These are phyloP conservation scores for Disparrhopalites patrizii DNA, from an alignment of 2,888 invertebrate species.

Conservation along the genomic window DNA sequence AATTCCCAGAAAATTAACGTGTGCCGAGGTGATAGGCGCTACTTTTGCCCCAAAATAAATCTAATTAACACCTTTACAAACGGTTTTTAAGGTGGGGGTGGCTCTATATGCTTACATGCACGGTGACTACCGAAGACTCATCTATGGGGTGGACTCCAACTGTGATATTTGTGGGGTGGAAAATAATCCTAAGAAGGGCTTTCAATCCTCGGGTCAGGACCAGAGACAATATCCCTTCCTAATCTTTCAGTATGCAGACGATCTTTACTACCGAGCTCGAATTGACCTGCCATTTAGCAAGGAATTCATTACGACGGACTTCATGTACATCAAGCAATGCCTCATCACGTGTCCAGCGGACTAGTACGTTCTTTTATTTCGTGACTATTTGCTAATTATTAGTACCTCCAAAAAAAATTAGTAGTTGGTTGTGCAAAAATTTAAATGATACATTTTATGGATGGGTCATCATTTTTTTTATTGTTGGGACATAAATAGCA, in stretches of 20 bases:
- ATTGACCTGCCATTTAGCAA: slow-evolving; percentile 43
- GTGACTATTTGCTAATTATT: neutral
- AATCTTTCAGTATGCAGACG: slow-evolving; percentile 50
- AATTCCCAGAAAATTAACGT: neutral
- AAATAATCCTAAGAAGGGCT: slow-evolving; percentile 50
- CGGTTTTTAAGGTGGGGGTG: slow-evolving; percentile 51
- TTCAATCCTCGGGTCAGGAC: slow-evolving; percentile 52
- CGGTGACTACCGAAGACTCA: slow-evolving; percentile 59
- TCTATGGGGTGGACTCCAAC: slow-evolving; percentile 51
- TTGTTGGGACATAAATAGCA: slow-evolving; percentile 19
- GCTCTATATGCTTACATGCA: slow-evolving; percentile 54
- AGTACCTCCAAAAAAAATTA: too few species aligned
- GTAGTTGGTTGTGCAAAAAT: too few species aligned
- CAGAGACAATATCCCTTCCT: slow-evolving; percentile 47
- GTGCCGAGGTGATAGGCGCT: too few species aligned
- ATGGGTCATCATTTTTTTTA: too few species aligned
- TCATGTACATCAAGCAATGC: slow-evolving; percentile 28
- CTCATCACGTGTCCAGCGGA: slow-evolving; percentile 32
- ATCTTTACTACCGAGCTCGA: slow-evolving; percentile 47
- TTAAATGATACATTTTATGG: too few species aligned
- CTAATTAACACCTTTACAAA: too few species aligned
- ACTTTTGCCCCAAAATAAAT: too few species aligned
- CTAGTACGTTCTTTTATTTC: slow-evolving; percentile 32
- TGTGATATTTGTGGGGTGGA: slow-evolving; percentile 63
- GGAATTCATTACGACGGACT: slow-evolving; percentile 19